Evolutionary conservation across 2,113 vertebrate species (phyloP).

Genomic region (Bubalus kerabau): DNA sequence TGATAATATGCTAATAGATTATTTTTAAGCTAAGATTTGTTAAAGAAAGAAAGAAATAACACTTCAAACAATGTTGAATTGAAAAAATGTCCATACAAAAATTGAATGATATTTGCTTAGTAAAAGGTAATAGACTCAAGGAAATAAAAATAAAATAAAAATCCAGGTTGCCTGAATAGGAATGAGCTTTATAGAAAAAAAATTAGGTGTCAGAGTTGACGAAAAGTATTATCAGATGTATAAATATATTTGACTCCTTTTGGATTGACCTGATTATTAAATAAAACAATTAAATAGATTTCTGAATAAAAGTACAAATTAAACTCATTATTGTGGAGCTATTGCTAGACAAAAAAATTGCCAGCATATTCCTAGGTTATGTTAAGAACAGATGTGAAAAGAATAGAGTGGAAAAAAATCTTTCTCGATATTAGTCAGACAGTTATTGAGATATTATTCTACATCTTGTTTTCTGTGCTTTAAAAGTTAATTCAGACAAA

Average conservation of each 20-base stretch:
- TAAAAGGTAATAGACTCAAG: background rate
- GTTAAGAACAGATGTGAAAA: background rate
- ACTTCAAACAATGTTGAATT: background rate
- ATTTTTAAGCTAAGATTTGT: background rate
- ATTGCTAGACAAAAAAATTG: background rate
- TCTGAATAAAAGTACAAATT: background rate
- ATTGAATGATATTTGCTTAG: background rate
- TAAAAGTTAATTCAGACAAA: constrained; percentile 10
- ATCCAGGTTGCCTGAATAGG: background rate
- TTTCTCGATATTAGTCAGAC: background rate
- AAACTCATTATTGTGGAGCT: background rate
- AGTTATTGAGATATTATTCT: background rate
- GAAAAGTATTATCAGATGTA: background rate
- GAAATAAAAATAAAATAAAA: background rate
- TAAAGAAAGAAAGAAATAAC: background rate
- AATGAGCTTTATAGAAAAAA: background rate
- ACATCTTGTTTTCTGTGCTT: background rate
- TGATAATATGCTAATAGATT: background rate
- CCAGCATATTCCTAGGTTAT: background rate
- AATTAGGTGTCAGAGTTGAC: background rate
- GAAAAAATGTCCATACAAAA: background rate
- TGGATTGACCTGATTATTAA: background rate
- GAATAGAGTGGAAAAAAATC: background rate
- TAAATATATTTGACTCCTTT: background rate
- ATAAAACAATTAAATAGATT: constrained; percentile 3